phyloP scores from a whole-genome alignment of 2,797 vertebrate genomes.

The Fistularia commersonii region DNA sequence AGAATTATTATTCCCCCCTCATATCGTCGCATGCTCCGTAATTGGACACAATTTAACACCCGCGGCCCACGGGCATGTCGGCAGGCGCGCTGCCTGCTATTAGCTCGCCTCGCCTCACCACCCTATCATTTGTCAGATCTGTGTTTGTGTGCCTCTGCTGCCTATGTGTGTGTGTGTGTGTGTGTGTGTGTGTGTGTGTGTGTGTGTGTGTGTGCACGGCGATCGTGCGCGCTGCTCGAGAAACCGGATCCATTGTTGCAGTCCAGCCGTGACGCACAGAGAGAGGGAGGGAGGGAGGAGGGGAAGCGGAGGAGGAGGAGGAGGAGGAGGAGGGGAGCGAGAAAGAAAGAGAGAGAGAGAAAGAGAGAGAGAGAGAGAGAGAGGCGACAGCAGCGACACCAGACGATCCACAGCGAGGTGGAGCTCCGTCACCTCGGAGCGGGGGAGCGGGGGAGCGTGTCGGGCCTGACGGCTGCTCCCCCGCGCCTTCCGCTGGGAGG shows the following conservation, averaged over 20 bases:
- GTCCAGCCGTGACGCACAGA: constrained; percentile 70
- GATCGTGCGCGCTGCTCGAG: constrained; percentile 37
- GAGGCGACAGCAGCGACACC: constrained; percentile 30
- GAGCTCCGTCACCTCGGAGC: constrained; percentile 47
- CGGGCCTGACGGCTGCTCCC: constrained; percentile 27
- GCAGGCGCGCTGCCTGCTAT: constrained; percentile 67
- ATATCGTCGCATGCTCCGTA: constrained; percentile 68
- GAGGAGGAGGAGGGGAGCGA: constrained; percentile 1
- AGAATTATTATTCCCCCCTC: constrained; percentile 64
- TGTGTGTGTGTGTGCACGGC: constrained; percentile 17
- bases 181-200: constrained; percentile 6
- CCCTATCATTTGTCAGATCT: constrained; percentile 71
- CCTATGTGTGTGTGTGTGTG: constrained; percentile 10
- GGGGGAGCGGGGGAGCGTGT: constrained; percentile 12
- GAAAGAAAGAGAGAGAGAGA: constrained; percentile 8
- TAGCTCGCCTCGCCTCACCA: constrained; percentile 61
- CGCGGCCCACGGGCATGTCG: constrained; percentile 72
- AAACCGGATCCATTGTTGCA: constrained; percentile 72
- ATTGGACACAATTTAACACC: constrained; percentile 80
- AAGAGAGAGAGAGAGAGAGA: constrained; percentile 3
- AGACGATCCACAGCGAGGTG: constrained; percentile 59
- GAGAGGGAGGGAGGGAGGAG: constrained; percentile 17
- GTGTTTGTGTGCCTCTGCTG: constrained; percentile 49
- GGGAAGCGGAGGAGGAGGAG: constrained; percentile 7
- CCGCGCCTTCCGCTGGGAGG: constrained; percentile 28